phyloP scores from a whole-genome alignment of 2,797 vertebrate genomes.

The Periophthalmus magnuspinnatus region DNA sequence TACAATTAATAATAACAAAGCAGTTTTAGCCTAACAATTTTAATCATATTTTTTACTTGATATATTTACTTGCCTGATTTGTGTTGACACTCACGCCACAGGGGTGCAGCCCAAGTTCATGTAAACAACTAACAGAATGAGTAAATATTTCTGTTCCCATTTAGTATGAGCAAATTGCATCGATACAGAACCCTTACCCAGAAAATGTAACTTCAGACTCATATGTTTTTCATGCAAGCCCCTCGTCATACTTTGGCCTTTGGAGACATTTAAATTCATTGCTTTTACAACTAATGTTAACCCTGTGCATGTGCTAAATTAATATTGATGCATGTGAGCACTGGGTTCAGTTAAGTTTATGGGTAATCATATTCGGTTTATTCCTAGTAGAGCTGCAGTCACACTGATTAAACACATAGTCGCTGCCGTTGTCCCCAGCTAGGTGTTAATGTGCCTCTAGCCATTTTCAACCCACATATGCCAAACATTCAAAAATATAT shows the following conservation, averaged over 20 bases:
- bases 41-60: neutral
- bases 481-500: slow-evolving; percentile 32
- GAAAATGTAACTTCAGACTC: slow-evolving; percentile 48
- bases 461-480: slow-evolving; percentile 66
- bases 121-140: slow-evolving; percentile 20
- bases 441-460: slow-evolving; percentile 67
- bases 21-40: neutral
- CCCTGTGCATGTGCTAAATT: slow-evolving; percentile 76
- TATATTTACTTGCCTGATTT: slow-evolving; percentile 7
- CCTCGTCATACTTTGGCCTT: slow-evolving; percentile 56
- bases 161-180: slow-evolving; percentile 34
- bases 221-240: slow-evolving; percentile 66
- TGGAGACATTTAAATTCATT: slow-evolving; percentile 76
- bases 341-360: slow-evolving; percentile 82
- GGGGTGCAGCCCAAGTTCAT: slow-evolving; percentile 4
- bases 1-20: neutral
- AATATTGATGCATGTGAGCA: slow-evolving; percentile 82
- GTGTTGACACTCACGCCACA: slow-evolving; percentile 15
- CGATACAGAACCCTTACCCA: slow-evolving; percentile 35
- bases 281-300: slow-evolving; percentile 77
- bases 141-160: slow-evolving; percentile 15
- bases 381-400: slow-evolving; percentile 82
- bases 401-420: slow-evolving; percentile 79
- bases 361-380: slow-evolving; percentile 84
- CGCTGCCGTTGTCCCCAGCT: slow-evolving; percentile 60